Evolutionary conservation across 2,888 invertebrate species (phyloP), one percentile per base, ranked within the genome.

Genomic region (Caenorhabditis auriculariae): DNA sequence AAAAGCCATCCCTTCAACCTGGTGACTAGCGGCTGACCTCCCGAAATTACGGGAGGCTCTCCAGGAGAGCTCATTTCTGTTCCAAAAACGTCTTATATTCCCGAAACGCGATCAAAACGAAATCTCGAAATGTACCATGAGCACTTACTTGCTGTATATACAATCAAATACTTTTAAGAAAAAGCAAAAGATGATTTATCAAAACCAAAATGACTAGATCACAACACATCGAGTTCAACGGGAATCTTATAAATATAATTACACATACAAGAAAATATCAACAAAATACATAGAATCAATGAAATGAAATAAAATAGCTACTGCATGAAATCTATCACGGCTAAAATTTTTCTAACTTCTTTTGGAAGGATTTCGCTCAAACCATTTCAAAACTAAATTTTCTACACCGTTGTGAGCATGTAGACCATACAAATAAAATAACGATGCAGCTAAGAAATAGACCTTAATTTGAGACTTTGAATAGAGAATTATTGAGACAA

Each of bases 381-480:
- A 77, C 75, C 73, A 76, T 28, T 72, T 68, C 38, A 77, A 53
- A 19, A 75, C 53, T 28, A 74, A 47, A 46, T 72, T 74, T 45
- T 76, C 76, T 17, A 74, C 60, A 28, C 77, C 77, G 27, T 74
- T 70, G 39, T 63, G 61, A 23, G 43, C 51, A n/a, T 48, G 45
- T 15, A 66, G 62, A 17, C 69, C 54, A 12, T 54, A 62, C 3
- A 64, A 6, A 54, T 71, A 77, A 58, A 77, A 75, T n/a, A 38
- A 35, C 4, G 69, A 60, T 6, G 69, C 71, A 27, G 47, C 19
- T 6, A 64, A 4, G 9, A 65, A 60, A 42, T 77, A 77, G 29
- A 74, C 38, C 58, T 67, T 50, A 15, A 58, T 32, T 15, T 45
- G 21, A 27, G 7, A 45, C n/a, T 32, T n/a, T 32, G 35, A 32